Conservation (phyloP, 2,888 invertebrate genomes). For the Zhengitettix transpicula region DNA sequence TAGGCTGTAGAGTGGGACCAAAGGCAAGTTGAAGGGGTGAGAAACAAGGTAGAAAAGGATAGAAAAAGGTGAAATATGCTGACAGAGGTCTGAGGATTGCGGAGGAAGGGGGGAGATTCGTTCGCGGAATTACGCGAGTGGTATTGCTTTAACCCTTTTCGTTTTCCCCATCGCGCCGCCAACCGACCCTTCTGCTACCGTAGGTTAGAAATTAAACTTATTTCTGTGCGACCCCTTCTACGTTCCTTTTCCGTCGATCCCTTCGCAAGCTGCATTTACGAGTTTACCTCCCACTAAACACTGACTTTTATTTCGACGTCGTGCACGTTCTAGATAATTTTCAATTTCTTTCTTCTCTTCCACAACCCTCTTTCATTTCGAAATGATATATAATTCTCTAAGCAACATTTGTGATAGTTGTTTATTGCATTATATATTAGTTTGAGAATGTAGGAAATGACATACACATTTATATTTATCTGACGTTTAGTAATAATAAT, state of each 20-base stretch:
- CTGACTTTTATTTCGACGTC: not conserved
- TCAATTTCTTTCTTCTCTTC: not conserved
- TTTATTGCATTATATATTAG: too few species aligned
- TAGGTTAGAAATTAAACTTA: not conserved
- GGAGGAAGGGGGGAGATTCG: not conserved
- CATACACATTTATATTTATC: too few species aligned
- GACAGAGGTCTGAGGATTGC: too few species aligned
- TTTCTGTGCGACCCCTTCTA: not conserved
- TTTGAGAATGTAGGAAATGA: too few species aligned
- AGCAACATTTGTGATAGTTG: too few species aligned
- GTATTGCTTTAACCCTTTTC: not conserved
- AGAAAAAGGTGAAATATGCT: not conserved
- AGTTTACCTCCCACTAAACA: not conserved
- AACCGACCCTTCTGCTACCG: not conserved
- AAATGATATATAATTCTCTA: too few species aligned
- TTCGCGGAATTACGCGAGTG: not conserved
- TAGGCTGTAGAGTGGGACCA: not conserved
- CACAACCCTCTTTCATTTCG: too few species aligned
- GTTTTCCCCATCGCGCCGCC: not conserved
- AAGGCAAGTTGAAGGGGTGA: slow-evolving; percentile 1
- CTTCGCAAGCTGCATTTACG: not conserved
- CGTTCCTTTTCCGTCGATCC: too few species aligned
- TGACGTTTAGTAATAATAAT: too few species aligned
- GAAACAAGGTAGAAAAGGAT: not conserved
- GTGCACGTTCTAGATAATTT: not conserved